These are phyloP conservation scores for Coturnix japonica DNA, from an alignment of 2,113 vertebrate species.

Conservation along the genomic window DNA sequence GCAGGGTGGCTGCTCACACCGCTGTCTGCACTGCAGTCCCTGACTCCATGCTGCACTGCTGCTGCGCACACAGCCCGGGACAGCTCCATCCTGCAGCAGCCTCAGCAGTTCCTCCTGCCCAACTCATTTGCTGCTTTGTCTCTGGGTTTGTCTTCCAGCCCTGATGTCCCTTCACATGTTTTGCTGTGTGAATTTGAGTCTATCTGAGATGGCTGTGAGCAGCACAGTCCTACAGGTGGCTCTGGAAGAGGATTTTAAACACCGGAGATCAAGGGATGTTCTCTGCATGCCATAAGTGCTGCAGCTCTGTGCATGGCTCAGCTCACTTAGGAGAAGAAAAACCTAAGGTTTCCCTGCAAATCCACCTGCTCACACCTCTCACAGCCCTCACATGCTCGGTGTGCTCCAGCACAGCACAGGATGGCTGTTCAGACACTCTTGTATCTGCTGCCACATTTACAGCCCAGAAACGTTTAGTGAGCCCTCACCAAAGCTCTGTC, in stretches of 20 bases:
- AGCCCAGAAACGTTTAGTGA: background rate
- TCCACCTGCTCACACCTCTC: background rate
- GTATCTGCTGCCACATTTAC: too few relatives aligned
- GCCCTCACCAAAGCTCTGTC: background rate
- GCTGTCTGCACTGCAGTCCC: too few relatives aligned
- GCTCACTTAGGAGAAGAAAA: background rate
- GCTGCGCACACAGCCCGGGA: too few relatives aligned
- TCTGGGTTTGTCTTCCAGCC: background rate
- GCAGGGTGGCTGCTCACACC: too few relatives aligned
- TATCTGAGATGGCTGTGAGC: background rate
- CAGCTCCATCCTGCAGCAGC: background rate
- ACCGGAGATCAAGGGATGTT: background rate
- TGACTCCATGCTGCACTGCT: too few relatives aligned
- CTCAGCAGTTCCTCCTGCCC: background rate
- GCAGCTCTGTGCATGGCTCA: background rate
- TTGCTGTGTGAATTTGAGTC: background rate
- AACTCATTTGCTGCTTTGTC: background rate
- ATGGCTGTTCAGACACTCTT: background rate
- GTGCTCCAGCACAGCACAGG: too few relatives aligned
- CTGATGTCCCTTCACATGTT: background rate
- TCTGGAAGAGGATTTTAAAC: slow-evolving; percentile 12
- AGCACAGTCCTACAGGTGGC: background rate
- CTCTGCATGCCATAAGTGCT: background rate
- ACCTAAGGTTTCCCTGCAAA: slow-evolving; percentile 30
- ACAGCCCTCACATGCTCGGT: too few relatives aligned